Evolutionary conservation across 2,888 invertebrate genomes (phyloP).

Genomic region (Palloptera scutellata): DNA sequence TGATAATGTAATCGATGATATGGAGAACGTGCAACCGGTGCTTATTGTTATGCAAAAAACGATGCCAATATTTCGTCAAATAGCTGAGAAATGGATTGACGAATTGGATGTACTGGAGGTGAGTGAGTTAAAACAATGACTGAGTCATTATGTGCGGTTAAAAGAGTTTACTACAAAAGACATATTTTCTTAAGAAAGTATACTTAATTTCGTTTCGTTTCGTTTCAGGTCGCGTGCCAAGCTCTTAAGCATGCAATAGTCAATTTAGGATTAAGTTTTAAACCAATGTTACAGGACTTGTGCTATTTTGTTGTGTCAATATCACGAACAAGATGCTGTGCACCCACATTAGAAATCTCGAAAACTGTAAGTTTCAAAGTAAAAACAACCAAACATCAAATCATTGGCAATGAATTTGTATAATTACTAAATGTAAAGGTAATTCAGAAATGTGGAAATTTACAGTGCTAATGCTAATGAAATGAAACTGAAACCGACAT

Average conservation of each 20-base stretch:
- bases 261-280: constrained; percentile 75
- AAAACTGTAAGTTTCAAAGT: constrained; percentile 69
- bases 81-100: constrained; percentile 71
- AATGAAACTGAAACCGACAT: no score
- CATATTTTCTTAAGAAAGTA: no score
- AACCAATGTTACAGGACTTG: constrained; percentile 74
- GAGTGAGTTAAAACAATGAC: constrained; percentile 34
- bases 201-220: no score
- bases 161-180: no score
- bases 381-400: no score
- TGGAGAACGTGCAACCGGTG: constrained; percentile 66
- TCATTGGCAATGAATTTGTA: no score
- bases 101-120: constrained; percentile 74
- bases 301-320: constrained; percentile 74
- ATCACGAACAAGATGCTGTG: constrained; percentile 74
- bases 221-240: constrained; percentile 74
- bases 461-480: no score
- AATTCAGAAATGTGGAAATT: no score
- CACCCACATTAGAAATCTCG: constrained; percentile 75
- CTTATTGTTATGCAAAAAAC: constrained; percentile 70
- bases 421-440: no score
- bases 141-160: no score
- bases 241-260: constrained; percentile 78
- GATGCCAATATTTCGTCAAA: constrained; percentile 70
- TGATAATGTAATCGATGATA: constrained; percentile 54